Evolutionary conservation across 2,888 invertebrate genomes (phyloP).

Genomic region (Cephus spinipes): DNA sequence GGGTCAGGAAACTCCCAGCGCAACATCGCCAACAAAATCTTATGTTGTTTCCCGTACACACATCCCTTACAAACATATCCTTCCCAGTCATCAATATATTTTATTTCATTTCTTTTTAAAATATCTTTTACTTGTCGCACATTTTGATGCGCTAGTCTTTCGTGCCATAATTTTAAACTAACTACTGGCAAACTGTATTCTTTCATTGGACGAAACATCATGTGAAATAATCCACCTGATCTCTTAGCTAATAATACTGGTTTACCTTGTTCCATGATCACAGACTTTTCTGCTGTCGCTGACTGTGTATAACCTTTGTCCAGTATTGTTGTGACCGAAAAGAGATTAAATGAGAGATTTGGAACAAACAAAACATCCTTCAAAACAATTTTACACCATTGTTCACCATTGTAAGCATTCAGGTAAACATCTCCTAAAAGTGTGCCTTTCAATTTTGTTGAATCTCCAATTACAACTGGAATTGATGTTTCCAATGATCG

Average conservation of each 20-base stretch:
- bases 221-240: constrained; percentile 32
- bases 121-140: constrained; percentile 36
- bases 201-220: constrained; percentile 34
- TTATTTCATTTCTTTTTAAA: constrained; percentile 30
- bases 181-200: constrained; percentile 14
- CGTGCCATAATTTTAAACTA: constrained; percentile 39
- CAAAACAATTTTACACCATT: constrained; percentile 11
- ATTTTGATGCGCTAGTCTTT: constrained; percentile 46
- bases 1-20: no score
- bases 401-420: constrained; percentile 13
- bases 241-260: constrained; percentile 30
- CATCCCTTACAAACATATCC: constrained; percentile 40
- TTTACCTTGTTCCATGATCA: constrained; percentile 29
- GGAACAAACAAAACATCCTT: constrained; percentile 18
- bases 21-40: no score
- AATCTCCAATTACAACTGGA: constrained; percentile 18
- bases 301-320: constrained; percentile 42
- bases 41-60: constrained; percentile 41
- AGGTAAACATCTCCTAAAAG: constrained; percentile 16
- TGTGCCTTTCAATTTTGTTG: constrained; percentile 16
- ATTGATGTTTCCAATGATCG: background rate
- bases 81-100: constrained; percentile 43
- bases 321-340: constrained; percentile 25
- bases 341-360: constrained; percentile 20
- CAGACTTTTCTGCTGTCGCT: constrained; percentile 32